phyloP scores from a whole-genome alignment of 1,140 invertebrate genomes.

The Oncopeltus fasciatus region DNA sequence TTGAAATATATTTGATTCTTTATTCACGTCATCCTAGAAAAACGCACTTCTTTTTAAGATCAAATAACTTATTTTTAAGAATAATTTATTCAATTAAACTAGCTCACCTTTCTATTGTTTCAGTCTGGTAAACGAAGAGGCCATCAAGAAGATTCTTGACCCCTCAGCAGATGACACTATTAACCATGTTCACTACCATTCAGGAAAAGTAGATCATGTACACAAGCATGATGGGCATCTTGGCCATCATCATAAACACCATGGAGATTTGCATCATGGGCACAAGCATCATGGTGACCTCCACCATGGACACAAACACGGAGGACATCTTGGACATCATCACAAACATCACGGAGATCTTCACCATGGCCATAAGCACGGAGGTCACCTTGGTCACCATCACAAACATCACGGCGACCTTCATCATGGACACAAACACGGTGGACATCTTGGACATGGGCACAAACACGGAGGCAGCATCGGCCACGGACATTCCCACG shows the following conservation, averaged over 20 bases:
- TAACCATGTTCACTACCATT: slow-evolving; percentile 11
- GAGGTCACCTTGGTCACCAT: neutral
- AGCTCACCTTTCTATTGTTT: neutral
- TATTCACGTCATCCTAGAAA: neutral
- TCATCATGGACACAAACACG: neutral
- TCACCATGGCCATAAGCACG: neutral
- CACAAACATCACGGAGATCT: neutral
- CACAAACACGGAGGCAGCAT: neutral
- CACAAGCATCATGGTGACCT: neutral
- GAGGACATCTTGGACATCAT: neutral
- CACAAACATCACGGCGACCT: slow-evolving; percentile 1
- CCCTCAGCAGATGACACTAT: slow-evolving; percentile 2
- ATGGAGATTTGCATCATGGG: neutral
- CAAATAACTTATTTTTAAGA: neutral
- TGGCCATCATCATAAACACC: neutral
- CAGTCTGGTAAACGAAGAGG: neutral
- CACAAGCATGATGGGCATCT: slow-evolving; percentile 9
- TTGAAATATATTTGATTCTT: neutral
- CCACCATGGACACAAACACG: neutral
- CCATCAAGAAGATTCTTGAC: neutral
- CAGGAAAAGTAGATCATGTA: slow-evolving; percentile 10
- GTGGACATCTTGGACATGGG: slow-evolving; percentile 4
- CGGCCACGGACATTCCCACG: neutral
- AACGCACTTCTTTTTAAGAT: neutral
- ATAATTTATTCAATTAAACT: neutral